These are phyloP conservation scores for Sphenopsis melanotis DNA, from an alignment of 2,797 vertebrate species.

Conservation along the genomic window DNA sequence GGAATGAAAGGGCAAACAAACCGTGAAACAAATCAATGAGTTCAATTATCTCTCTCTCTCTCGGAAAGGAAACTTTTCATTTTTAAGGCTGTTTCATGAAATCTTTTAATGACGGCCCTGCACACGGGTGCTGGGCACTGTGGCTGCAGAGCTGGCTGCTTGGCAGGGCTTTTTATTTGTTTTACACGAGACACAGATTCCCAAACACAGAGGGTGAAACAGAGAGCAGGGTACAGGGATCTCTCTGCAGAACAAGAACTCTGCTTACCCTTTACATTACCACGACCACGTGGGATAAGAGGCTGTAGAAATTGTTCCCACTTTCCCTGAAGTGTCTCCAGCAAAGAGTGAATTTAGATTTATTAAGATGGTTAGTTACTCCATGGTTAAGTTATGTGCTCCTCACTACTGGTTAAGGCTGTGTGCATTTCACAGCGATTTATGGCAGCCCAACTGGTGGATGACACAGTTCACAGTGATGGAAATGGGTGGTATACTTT, in stretches of 20 bases:
- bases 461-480: neutral
- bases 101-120: conserved; percentile 36
- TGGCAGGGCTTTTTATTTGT: conserved; percentile 5
- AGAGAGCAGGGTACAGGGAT: neutral
- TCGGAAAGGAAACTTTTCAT: conserved; percentile 74
- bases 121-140: conserved; percentile 8
- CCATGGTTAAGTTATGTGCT: neutral
- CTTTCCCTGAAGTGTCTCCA: neutral
- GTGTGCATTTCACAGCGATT: conserved; percentile 28
- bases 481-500: conserved; percentile 6
- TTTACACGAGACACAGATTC: neutral
- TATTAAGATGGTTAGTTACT: conserved; percentile 15
- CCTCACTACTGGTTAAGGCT: conserved; percentile 7
- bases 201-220: neutral
- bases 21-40: conserved; percentile 79
- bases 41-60: conserved; percentile 76
- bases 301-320: neutral
- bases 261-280: neutral
- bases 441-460: conserved; percentile 7
- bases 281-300: neutral
- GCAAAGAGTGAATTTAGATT: conserved; percentile 6
- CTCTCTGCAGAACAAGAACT: neutral
- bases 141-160: neutral
- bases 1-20: conserved; percentile 80
- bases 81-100: conserved; percentile 66